Evolutionary conservation across 2,113 vertebrate species (phyloP).

Genomic region (Thunnus maccoyii): DNA sequence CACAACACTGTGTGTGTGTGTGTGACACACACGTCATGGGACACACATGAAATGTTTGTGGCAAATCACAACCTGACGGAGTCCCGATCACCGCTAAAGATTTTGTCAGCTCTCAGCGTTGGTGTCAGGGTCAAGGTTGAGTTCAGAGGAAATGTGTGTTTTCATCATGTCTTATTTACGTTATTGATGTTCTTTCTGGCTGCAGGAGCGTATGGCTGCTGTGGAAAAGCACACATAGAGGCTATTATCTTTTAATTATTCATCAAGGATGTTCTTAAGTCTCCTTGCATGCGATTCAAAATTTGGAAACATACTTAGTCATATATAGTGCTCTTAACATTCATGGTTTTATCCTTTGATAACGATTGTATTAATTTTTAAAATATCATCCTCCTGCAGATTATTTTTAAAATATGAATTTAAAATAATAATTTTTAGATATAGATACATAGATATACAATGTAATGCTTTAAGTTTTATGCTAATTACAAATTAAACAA

Average conservation of each 20-base stretch:
- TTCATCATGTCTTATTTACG: conserved; percentile 65
- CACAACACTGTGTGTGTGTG: conserved; percentile 19
- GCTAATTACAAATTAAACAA: background rate
- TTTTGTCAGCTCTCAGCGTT: conserved; percentile 31
- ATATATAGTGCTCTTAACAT: conserved; percentile 7
- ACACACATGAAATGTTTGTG: conserved; percentile 27
- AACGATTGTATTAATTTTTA: background rate
- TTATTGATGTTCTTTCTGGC: conserved; percentile 66
- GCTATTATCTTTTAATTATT: conserved; percentile 70
- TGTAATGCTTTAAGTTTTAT: background rate
- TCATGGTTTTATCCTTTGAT: background rate
- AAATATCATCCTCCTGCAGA: background rate
- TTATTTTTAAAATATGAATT: no score
- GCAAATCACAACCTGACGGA: conserved; percentile 24
- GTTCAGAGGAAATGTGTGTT: conserved; percentile 62
- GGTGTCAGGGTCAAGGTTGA: conserved; percentile 64
- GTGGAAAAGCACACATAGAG: conserved; percentile 41
- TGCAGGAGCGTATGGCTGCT: conserved; percentile 37
- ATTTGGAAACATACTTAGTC: conserved; percentile 56
- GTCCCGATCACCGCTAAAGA: conserved; percentile 10
- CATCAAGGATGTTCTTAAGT: conserved; percentile 66
- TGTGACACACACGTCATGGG: conserved; percentile 16
- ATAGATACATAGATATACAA: background rate
- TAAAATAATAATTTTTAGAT: no score
- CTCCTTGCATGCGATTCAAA: conserved; percentile 52